Conservation (phyloP, 2,797 vertebrate genomes). For the Erpetoichthys calabaricus region DNA sequence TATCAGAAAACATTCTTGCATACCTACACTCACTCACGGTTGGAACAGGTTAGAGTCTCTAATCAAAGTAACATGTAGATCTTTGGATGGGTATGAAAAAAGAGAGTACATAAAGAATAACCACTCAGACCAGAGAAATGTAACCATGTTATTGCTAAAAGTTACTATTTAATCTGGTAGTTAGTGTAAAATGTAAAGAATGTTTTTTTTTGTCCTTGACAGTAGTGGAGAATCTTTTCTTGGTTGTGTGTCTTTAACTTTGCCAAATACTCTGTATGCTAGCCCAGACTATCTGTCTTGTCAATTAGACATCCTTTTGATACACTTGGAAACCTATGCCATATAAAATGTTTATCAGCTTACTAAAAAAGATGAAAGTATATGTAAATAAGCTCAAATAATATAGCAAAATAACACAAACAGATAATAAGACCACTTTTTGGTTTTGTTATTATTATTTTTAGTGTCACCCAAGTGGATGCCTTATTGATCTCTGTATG, state of each 20-base stretch:
- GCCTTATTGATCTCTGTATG: slow-evolving; percentile 88
- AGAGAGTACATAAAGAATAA: neutral
- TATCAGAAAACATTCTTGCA: too few species aligned
- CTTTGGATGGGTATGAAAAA: neutral
- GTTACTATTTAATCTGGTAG: too few species aligned
- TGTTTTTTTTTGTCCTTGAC: too few species aligned
- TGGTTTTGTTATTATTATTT: neutral
- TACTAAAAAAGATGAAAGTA: neutral
- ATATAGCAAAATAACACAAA: neutral
- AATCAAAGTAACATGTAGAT: neutral
- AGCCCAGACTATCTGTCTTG: too few species aligned
- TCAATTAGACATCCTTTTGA: too few species aligned
- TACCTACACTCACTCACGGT: neutral
- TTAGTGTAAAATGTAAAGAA: too few species aligned
- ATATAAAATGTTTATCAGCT: too few species aligned
- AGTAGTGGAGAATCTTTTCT: too few species aligned
- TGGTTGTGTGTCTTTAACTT: too few species aligned
- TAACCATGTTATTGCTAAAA: too few species aligned
- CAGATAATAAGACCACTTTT: neutral
- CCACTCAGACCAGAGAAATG: neutral
- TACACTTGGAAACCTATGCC: neutral
- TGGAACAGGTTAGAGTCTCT: neutral
- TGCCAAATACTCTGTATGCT: too few species aligned
- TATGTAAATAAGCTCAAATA: neutral
- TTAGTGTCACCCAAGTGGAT: slow-evolving; percentile 86